Base-by-base conservation (phyloP, 2,113 vertebrate genomes). In the Esox niger region DNA sequence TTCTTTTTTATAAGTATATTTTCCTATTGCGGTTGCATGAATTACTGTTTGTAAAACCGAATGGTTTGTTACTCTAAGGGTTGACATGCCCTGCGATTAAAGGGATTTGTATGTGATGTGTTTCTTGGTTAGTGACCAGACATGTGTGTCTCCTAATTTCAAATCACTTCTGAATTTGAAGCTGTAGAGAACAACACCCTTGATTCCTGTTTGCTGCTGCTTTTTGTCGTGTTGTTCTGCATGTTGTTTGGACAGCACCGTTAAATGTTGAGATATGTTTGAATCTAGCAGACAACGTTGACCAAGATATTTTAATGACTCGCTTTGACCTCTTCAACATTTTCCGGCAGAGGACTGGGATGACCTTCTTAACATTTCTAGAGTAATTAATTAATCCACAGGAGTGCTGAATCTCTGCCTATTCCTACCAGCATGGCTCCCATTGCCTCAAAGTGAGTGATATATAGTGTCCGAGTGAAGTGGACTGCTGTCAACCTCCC, bases 361-460 rank as follows among this genome's bases (percentile, higher is more conserved):
- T 82, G 87, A 88, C 89, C 87, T 90, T 87, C 79, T 78, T 88
- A 86, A 75, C 85, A 87, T 85, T 86, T 71, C 79, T 76, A 83
- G 62, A 47, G 79, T 88, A 86, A 91, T 91, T 91, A 90, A 91
- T 91, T 88, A 90, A 88, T 86, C 85, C 78, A 60, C 86, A 84
- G 46, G 86, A 87, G 76, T 75, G 71, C 76, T 74, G 88, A 86
- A 80, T 66, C 38, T 63, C 49, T 46, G 68, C 68, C 46, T 7
- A 67, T 59, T 63, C 64, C 23, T 38, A 8, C 64, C 65, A 52
- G 47, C 47, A 52, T n/a, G 8, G 2, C 11, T 11, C 47, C n/a
- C 15, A 52, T 21, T 66, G 52, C 72, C 47, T 81, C 71, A 78
- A 76, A 87, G 66, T 74, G 77, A 85, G 81, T 87, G 87, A 90